These are phyloP conservation scores for Trypoxylus dichotomus DNA, from an alignment of 1,140 invertebrate genomes.

Conservation along the genomic window DNA sequence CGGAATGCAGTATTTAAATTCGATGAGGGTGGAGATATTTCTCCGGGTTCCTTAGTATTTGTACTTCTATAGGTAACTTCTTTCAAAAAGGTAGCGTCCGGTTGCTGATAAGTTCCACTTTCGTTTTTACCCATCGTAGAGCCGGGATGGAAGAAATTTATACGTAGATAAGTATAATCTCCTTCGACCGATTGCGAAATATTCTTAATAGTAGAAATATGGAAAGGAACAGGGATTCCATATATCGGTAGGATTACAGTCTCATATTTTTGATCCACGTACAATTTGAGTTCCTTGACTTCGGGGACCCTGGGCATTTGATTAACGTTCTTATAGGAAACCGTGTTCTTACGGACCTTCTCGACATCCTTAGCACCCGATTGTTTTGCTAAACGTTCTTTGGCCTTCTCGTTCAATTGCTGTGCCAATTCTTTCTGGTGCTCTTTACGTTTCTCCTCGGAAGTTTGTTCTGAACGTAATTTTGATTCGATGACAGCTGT, in stretches of 20 bases:
- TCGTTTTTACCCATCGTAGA: constrained; percentile 92
- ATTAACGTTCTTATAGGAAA: constrained; percentile 91
- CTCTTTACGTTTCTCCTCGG: constrained; percentile 95
- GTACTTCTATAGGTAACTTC: constrained; percentile 99
- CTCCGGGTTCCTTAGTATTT: constrained; percentile 97
- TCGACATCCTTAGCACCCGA: constrained; percentile 84
- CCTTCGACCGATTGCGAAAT: constrained; percentile 98
- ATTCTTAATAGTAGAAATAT: constrained; percentile 99
- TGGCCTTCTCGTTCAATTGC: constrained; percentile 89
- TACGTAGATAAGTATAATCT: constrained; percentile 97
- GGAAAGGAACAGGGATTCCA: constrained; percentile 94
- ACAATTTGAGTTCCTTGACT: constrained; percentile 92
- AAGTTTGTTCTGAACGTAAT: constrained; percentile 91
- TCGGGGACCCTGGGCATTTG: constrained; percentile 94
- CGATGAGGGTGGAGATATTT: constrained; percentile 90
- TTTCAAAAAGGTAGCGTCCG: constrained; percentile 96
- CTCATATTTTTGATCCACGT: constrained; percentile 97
- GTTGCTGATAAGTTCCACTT: constrained; percentile 85
- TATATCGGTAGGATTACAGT: constrained; percentile 96
- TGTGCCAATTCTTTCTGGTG: constrained; percentile 95
- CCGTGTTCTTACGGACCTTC: constrained; percentile 89
- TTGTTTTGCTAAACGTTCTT: constrained; percentile 86
- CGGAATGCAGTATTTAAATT: constrained; percentile 97
- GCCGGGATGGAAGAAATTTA: constrained; percentile 99
- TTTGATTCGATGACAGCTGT: constrained; percentile 95